phyloP scores from a whole-genome alignment of 2,888 invertebrate species.

The Dysmachus trigonus region DNA sequence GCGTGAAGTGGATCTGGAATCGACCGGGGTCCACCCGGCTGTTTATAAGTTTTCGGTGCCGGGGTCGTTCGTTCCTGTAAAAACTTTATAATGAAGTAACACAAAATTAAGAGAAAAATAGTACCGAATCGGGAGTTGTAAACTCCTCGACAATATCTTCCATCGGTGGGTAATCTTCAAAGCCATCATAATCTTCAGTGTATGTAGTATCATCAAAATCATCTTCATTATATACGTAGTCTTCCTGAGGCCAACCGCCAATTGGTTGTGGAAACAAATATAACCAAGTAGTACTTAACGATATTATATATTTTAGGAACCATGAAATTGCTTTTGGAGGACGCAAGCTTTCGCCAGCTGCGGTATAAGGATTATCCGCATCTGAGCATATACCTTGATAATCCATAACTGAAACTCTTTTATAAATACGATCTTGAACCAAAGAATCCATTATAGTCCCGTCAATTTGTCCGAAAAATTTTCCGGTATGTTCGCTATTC shows the following conservation, averaged over 20 bases:
- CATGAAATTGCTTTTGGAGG: constrained; percentile 59
- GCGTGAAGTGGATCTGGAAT: constrained; percentile 70
- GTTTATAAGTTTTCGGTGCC: constrained; percentile 59
- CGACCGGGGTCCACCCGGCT: constrained; percentile 61
- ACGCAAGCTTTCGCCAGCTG: constrained; percentile 58
- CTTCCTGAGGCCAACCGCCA: constrained; percentile 62
- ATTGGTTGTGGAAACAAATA: constrained; percentile 59
- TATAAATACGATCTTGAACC: constrained; percentile 89
- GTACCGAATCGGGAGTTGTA: constrained; percentile 62
- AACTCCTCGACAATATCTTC: constrained; percentile 51
- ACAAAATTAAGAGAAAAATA: not conserved
- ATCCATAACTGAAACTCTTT: constrained; percentile 85
- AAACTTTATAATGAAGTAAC: not conserved
- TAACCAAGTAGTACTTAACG: constrained; percentile 60
- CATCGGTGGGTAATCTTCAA: constrained; percentile 60
- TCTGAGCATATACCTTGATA: constrained; percentile 88
- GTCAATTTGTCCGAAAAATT: constrained; percentile 94
- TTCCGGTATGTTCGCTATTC: constrained; percentile 84
- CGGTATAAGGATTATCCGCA: constrained; percentile 68
- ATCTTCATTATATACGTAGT: constrained; percentile 61
- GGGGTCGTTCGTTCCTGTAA: constrained; percentile 61
- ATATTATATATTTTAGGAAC: constrained; percentile 60
- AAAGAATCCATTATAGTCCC: constrained; percentile 93
- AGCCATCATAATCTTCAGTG: constrained; percentile 61
- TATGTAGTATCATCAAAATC: constrained; percentile 62